phyloP scores from a whole-genome alignment of 2,888 invertebrate species.

The Apamea sordens region DNA sequence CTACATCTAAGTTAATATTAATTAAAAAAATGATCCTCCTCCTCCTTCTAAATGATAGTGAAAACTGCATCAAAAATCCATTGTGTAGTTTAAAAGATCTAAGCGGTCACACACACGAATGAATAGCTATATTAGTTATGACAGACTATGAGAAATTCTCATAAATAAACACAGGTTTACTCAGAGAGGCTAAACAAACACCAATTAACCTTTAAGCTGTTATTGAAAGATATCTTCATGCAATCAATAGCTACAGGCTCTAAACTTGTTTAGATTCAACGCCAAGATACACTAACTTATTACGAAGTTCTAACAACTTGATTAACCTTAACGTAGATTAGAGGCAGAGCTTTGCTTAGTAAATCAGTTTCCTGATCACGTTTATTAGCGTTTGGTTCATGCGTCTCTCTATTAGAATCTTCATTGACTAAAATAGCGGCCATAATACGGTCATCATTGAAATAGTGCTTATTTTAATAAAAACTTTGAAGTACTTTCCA shows the following conservation, averaged over 20 bases:
- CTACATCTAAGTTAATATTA: not conserved
- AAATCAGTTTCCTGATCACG: not conserved
- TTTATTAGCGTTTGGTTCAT: not conserved
- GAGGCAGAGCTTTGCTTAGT: not conserved
- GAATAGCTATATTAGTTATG: not conserved
- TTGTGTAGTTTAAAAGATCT: not conserved
- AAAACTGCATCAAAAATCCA: not conserved
- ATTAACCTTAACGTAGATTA: conserved; percentile 1
- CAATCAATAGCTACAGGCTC: conserved; percentile 31
- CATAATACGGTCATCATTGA: no score
- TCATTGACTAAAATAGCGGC: not conserved
- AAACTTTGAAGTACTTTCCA: no score
- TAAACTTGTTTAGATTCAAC: conserved; percentile 30
- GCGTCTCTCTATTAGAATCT: not conserved
- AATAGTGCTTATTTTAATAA: no score
- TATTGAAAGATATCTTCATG: conserved; percentile 33
- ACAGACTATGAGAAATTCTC: conserved; percentile 6
- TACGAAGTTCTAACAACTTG: conserved; percentile 21
- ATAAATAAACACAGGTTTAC: conserved; percentile 16
- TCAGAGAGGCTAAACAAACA: conserved; percentile 16
- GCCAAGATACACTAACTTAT: conserved; percentile 29
- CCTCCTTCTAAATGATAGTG: not conserved
- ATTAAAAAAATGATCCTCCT: no score
- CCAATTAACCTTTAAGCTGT: conserved; percentile 43
- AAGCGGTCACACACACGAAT: not conserved